Percentiles rank a stretch among this genome's conserved stretches.
Conservation (phyloP, 2,888 invertebrate species). For the Adelognathus sp. region DNA sequence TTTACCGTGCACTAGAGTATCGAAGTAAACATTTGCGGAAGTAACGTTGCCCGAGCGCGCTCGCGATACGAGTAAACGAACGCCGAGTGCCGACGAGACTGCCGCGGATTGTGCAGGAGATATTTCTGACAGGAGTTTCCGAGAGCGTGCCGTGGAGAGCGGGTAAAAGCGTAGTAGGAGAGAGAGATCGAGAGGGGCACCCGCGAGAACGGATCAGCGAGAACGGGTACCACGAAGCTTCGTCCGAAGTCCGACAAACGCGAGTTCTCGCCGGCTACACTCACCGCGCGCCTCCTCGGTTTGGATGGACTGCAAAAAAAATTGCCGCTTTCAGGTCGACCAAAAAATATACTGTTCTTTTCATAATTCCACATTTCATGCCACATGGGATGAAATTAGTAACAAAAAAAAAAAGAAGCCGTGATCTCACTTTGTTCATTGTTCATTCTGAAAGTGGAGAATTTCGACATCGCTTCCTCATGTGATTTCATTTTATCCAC, state of each 20-base stretch:
- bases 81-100: slow-evolving; percentile 55
- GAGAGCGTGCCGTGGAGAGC: slow-evolving; percentile 43
- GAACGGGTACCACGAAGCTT: slow-evolving; percentile 33
- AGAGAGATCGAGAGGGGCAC: slow-evolving; percentile 9
- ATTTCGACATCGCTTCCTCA: no score
- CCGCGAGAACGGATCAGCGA: slow-evolving; percentile 45
- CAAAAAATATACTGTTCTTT: no score
- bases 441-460: no score
- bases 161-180: slow-evolving; percentile 34
- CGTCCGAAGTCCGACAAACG: slow-evolving; percentile 48
- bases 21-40: slow-evolving; percentile 5
- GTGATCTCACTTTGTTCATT: no score
- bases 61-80: neutral
- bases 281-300: slow-evolving; percentile 18
- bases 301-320: no score
- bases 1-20: neutral
- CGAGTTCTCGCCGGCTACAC: neutral
- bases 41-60: neutral
- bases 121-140: slow-evolving; percentile 59
- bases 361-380: no score
- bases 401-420: no score
- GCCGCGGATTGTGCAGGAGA: slow-evolving; percentile 48
- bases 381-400: no score
- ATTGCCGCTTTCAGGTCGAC: no score
- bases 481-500: no score